phyloP scores from a whole-genome alignment of 1,140 invertebrate species.

The Drosophila lacertosa region DNA sequence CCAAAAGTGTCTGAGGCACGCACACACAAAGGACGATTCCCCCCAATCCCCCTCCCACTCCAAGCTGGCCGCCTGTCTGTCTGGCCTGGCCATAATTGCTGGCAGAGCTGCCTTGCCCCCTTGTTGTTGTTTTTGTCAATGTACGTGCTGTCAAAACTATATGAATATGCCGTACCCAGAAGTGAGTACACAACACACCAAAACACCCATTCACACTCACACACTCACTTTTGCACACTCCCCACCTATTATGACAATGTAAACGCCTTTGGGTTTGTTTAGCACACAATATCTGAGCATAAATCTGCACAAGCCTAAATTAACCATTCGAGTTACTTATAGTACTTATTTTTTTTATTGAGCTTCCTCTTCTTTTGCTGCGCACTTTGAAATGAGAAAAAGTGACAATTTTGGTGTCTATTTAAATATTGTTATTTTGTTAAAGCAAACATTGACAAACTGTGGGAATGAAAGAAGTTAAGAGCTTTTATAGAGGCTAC shows the following conservation, averaged over 20 bases:
- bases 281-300: conserved; percentile 2
- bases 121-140: conserved; percentile 30
- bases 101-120: conserved; percentile 12
- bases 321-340: conserved; percentile 10
- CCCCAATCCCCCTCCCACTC: not conserved
- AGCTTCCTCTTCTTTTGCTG: not conserved
- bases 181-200: conserved; percentile 21
- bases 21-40: conserved; percentile 29
- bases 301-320: conserved; percentile 33
- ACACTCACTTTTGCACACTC: not conserved
- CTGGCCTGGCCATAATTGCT: conserved; percentile 43
- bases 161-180: conserved; percentile 49
- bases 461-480: not conserved
- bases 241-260: conserved; percentile 4
- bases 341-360: not conserved
- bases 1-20: conserved; percentile 57
- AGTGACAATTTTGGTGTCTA: not conserved
- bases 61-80: conserved; percentile 30
- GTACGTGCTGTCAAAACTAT: conserved; percentile 60
- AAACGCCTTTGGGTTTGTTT: conserved; percentile 18
- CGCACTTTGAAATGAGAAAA: not conserved
- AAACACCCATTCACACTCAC: not conserved
- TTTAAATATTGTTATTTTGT: not conserved
- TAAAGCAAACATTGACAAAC: too few relatives aligned
- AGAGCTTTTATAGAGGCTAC: too few relatives aligned